Evolutionary conservation across 2,888 invertebrate species (phyloP).

Genomic region (Allophyes oxyacanthae): DNA sequence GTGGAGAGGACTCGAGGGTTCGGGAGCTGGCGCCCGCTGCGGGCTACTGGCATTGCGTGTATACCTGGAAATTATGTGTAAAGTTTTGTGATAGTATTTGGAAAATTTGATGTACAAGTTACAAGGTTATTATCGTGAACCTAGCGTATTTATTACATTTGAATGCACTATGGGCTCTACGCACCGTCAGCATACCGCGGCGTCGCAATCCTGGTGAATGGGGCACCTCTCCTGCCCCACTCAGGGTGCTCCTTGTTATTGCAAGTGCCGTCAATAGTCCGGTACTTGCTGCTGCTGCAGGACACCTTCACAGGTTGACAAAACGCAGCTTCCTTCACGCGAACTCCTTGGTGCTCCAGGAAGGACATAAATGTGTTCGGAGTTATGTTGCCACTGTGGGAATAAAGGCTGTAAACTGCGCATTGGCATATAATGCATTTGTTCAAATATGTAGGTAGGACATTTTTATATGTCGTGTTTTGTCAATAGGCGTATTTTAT

Average conservation of each 20-base stretch:
- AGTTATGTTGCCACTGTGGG: conserved; percentile 72
- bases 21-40: conserved; percentile 89
- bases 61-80: conserved; percentile 66
- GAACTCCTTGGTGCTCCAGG: conserved; percentile 77
- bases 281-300: conserved; percentile 85
- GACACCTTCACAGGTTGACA: conserved; percentile 70
- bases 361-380: conserved; percentile 85
- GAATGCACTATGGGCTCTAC: conserved; percentile 4
- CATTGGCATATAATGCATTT: not conserved
- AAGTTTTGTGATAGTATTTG: too few relatives aligned
- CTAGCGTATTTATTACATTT: too few relatives aligned
- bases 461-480: too few relatives aligned
- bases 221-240: conserved; percentile 91
- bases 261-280: conserved; percentile 94
- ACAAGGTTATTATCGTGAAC: too few relatives aligned
- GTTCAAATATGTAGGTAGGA: too few relatives aligned
- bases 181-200: conserved; percentile 91
- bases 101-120: too few relatives aligned
- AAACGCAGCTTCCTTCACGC: conserved; percentile 66
- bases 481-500: too few relatives aligned
- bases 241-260: conserved; percentile 92
- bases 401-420: conserved; percentile 22
- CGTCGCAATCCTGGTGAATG: conserved; percentile 89
- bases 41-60: conserved; percentile 86
- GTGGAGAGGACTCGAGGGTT: conserved; percentile 91